Conservation (phyloP, 2,113 vertebrate genomes). For the Xyliphius kryptos region DNA sequence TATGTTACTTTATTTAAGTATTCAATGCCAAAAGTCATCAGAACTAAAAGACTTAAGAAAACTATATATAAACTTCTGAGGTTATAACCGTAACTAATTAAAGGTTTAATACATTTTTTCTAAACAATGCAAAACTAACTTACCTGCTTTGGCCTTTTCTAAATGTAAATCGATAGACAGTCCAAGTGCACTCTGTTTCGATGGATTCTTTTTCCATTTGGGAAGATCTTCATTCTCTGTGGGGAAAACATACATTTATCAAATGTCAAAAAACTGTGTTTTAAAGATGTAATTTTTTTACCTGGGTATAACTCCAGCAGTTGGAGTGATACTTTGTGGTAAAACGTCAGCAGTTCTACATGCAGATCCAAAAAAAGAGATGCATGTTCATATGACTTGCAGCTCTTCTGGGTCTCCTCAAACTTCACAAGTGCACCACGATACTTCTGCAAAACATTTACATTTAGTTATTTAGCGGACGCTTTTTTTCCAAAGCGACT, state of each 20-base stretch:
- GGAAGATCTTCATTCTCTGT: constrained; percentile 26
- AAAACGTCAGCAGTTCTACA: constrained; percentile 74
- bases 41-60: too few relatives aligned
- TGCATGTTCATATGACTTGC: constrained; percentile 18
- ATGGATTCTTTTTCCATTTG: constrained; percentile 8
- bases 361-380: constrained; percentile 74
- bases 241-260: constrained; percentile 2
- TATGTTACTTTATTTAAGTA: too few relatives aligned
- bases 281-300: too few relatives aligned
- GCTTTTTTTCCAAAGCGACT: too few relatives aligned
- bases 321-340: constrained; percentile 75
- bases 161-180: neutral
- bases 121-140: too few relatives aligned
- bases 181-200: neutral
- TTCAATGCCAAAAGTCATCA: too few relatives aligned
- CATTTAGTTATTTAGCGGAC: too few relatives aligned
- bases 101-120: too few relatives aligned
- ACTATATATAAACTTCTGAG: too few relatives aligned
- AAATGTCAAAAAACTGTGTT: too few relatives aligned
- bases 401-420: constrained; percentile 27
- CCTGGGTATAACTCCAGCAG: constrained; percentile 70
- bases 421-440: neutral
- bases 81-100: too few relatives aligned
- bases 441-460: too few relatives aligned
- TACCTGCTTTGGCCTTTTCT: constrained; percentile 26